Evolutionary conservation across 2,797 vertebrate species (phyloP).

Genomic region (Pitangus sulphuratus): DNA sequence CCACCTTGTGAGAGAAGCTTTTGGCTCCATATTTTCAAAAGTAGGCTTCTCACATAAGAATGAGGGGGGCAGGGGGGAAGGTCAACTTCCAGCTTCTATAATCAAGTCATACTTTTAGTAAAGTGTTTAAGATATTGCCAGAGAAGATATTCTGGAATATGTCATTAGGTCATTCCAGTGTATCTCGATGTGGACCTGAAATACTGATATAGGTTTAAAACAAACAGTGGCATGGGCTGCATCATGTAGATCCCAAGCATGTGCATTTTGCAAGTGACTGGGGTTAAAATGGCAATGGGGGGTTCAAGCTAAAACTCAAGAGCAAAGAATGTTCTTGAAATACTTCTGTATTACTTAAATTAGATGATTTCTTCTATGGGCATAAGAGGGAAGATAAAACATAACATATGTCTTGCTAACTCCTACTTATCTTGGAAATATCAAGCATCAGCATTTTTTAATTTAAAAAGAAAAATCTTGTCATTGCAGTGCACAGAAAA

Average conservation of each 20-base stretch:
- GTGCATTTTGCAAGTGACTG: not conserved
- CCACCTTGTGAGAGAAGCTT: not conserved
- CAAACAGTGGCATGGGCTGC: not conserved
- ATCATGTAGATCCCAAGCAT: not conserved
- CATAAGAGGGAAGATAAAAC: not conserved
- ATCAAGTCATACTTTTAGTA: not conserved
- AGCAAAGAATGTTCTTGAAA: not conserved
- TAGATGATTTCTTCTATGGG: not conserved
- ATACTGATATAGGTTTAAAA: not conserved
- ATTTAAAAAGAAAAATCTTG: not conserved
- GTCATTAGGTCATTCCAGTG: not conserved
- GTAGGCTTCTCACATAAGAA: not conserved
- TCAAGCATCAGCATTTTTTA: not conserved
- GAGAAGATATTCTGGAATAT: not conserved
- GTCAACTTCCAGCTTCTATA: not conserved
- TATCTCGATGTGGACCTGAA: not conserved
- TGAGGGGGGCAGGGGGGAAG: no score
- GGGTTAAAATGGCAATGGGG: not conserved
- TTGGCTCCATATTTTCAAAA: not conserved
- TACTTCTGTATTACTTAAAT: not conserved
- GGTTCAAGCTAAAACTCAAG: not conserved
- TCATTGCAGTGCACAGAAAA: not conserved
- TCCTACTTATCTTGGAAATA: not conserved
- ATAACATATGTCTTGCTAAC: not conserved
- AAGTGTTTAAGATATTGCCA: not conserved